Evolutionary conservation across 2,888 invertebrate species (phyloP), one percentile per base, ranked within the genome.

Genomic region (Gryllus longicercus): DNA sequence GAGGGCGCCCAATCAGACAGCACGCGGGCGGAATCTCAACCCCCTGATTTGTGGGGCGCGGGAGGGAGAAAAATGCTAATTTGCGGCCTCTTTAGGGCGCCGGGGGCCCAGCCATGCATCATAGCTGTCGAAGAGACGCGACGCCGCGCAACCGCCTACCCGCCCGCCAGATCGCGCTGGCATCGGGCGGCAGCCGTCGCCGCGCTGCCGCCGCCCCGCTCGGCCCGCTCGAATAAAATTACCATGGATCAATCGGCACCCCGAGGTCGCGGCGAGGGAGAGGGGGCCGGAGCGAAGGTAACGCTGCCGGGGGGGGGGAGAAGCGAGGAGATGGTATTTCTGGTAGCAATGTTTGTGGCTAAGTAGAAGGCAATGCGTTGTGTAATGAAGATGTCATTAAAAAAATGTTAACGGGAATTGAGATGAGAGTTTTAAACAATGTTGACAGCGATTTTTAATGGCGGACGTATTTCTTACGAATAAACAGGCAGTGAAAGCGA

Each of bases 41-140:
- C 14, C 63, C n/a, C 16, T 18, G 63, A 63, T 63, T 63, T 14
- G 63, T 14, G 63, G n/a, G 63, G 16, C 63, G 63, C 14, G 14
- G 63, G 63, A n/a, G 14, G 63, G 63, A 63, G 63, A 63, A 63
- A 63, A 63, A 63, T 63, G 63, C 63, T 63, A 63, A 63, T 63
- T 63, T n/a, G 63, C n/a, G 63, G 63, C n/a, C 63, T 63, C 63
- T 18, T 38, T 63, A n/a, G 63, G 63, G n/a, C 8, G 63, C 14
- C n/a, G 5, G 63, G 63, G 63, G n/a, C 14, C 63, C n/a, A 63
- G 63, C 63, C n/a, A n/a, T 63, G 63, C 63, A n/a, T 63, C 63
- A 63, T 63, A n/a, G 14, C 14, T 63, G 63, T 63, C 63, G 63
- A 63, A 63, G 63, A 63, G 63, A 63, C n/a, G 63, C 63, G n/a